Evolutionary conservation across 2,113 vertebrate species (phyloP).

Genomic region (Saguinus imperator): DNA sequence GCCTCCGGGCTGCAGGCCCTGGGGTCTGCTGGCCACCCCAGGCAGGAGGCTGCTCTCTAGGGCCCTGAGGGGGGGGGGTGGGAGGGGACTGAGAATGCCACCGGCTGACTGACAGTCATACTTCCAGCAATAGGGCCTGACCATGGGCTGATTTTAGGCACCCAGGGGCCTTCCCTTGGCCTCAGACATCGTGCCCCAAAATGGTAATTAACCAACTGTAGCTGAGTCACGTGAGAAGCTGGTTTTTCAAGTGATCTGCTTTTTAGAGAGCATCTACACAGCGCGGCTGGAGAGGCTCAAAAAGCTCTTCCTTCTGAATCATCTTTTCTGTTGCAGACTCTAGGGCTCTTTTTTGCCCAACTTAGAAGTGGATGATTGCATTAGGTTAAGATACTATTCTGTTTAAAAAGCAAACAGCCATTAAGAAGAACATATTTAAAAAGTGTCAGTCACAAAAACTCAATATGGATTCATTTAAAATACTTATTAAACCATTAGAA

Average conservation of each 20-base stretch:
- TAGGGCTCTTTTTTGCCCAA: background rate
- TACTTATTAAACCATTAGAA: background rate
- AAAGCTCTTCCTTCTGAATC: background rate
- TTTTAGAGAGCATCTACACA: background rate
- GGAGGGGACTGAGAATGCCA: background rate
- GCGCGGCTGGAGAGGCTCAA: background rate
- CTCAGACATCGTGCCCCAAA: background rate
- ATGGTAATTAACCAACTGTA: slow-evolving; percentile 53
- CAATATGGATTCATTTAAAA: slow-evolving; percentile 2
- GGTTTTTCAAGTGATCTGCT: background rate
- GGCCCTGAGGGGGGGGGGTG: background rate
- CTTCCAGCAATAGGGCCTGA: slow-evolving; percentile 49
- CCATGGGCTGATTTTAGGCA: slow-evolving; percentile 69
- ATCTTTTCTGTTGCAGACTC: background rate
- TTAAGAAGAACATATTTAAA: slow-evolving; percentile 9
- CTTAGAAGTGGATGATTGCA: background rate
- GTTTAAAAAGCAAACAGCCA: slow-evolving; percentile 12
- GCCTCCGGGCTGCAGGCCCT: slow-evolving; percentile 15
- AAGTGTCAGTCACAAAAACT: background rate
- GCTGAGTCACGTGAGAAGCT: slow-evolving; percentile 18
- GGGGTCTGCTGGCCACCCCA: background rate
- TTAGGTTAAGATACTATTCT: slow-evolving; percentile 11
- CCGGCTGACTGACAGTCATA: slow-evolving; percentile 56
- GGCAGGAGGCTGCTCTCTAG: background rate
- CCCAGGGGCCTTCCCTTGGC: background rate